Evolutionary conservation across 1,140 invertebrate species (phyloP).

Genomic region (Caenorhabditis brenneri): DNA sequence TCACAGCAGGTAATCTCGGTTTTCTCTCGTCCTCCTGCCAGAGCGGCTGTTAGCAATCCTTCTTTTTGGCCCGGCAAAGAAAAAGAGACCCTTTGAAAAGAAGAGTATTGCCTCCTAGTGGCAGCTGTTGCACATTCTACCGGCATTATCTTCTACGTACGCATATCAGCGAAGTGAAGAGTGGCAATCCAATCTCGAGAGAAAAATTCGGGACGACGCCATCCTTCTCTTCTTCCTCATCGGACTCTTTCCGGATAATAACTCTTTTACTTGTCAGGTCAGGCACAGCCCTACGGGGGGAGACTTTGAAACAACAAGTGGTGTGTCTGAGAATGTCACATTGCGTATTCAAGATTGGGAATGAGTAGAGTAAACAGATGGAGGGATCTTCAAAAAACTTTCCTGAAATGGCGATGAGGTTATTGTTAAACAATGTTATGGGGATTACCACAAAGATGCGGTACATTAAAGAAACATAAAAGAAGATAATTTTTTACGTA

Average conservation of each 20-base stretch:
- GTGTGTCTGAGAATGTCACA: neutral
- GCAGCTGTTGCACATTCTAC: slow-evolving; percentile 12
- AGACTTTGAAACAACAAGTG: slow-evolving; percentile 11
- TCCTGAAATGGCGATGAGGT: neutral
- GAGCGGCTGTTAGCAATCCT: neutral
- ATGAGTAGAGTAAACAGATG: neutral
- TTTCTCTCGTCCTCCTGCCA: no score
- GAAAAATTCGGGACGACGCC: neutral
- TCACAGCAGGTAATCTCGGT: neutral
- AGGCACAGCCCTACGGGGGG: neutral
- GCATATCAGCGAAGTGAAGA: slow-evolving; percentile 10
- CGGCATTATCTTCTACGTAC: slow-evolving; percentile 30
- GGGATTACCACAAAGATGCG: neutral
- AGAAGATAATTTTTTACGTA: no score
- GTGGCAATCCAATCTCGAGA: neutral
- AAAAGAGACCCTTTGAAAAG: neutral
- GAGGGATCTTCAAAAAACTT: neutral
- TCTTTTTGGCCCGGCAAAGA: neutral
- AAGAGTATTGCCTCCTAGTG: neutral
- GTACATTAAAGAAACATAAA: neutral
- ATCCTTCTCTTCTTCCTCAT: neutral
- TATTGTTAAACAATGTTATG: neutral
- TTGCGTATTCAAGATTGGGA: slow-evolving; percentile 16
- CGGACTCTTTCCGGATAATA: slow-evolving; percentile 17
- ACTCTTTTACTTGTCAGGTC: slow-evolving; percentile 40